Percentiles rank a stretch among this genome's conserved stretches.
Conservation (phyloP, 2,888 invertebrate genomes). For the Synanthedon myopaeformis region DNA sequence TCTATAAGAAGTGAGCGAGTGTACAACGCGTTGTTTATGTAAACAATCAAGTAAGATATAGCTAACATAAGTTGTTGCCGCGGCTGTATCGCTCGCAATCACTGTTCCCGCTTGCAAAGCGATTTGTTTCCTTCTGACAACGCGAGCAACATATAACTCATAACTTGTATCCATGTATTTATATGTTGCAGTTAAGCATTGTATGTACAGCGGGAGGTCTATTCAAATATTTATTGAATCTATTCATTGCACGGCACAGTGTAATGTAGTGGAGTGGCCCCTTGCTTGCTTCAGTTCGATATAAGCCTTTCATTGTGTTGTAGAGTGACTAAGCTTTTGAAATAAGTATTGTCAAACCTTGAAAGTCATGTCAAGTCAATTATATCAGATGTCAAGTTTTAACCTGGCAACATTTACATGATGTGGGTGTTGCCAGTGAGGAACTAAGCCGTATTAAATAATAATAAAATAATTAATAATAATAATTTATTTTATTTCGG, state of each 20-base stretch:
- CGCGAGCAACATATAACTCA: background rate
- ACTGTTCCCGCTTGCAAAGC: background rate
- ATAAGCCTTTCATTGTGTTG: constrained; percentile 4
- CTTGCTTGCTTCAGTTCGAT: constrained; percentile 3
- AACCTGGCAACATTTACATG: too few relatives aligned
- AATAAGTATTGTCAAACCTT: too few relatives aligned
- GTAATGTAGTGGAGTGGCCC: background rate
- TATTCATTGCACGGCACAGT: constrained; percentile 5
- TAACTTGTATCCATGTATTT: too few relatives aligned
- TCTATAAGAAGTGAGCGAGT: background rate
- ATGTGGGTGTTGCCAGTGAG: too few relatives aligned
- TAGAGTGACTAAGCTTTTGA: background rate
- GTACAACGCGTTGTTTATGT: background rate
- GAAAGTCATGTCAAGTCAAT: too few relatives aligned
- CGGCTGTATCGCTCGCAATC: background rate
- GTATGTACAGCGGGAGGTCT: constrained; percentile 2
- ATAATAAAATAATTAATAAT: too few relatives aligned
- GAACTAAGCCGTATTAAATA: too few relatives aligned
- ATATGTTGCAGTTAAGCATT: background rate
- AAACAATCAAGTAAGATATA: background rate
- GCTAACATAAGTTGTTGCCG: background rate
- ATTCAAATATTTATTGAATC: constrained; percentile 9
- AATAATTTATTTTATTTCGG: too few relatives aligned
- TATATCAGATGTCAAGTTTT: too few relatives aligned
- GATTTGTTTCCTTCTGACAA: background rate